These are phyloP conservation scores for Marasmarcha lunaedactyla DNA, from an alignment of 2,888 invertebrate genomes.

Conservation along the genomic window DNA sequence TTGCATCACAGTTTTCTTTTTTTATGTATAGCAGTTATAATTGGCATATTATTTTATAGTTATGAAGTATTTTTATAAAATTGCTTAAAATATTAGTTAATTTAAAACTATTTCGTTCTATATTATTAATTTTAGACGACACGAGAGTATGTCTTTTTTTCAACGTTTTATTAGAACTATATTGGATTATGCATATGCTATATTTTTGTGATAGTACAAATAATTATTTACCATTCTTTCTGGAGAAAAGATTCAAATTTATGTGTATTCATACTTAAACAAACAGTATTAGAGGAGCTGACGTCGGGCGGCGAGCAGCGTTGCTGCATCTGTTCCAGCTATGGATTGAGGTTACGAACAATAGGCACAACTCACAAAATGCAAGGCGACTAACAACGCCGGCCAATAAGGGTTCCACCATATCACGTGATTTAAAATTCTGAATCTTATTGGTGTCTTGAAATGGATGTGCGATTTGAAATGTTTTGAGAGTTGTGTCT, in stretches of 20 bases:
- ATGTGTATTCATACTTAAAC: constrained; percentile 27
- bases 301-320: constrained; percentile 15
- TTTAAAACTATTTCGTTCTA: constrained; percentile 1
- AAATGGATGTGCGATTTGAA: too few relatives aligned
- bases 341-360: too few relatives aligned
- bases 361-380: too few relatives aligned
- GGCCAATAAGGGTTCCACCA: too few relatives aligned
- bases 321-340: constrained; percentile 13
- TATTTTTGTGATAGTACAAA: constrained; percentile 56
- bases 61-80: constrained; percentile 31
- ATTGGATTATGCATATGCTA: constrained; percentile 35
- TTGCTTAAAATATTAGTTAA: constrained; percentile 27
- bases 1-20: constrained; percentile 36
- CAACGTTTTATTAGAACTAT: constrained; percentile 19
- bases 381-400: too few relatives aligned
- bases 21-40: constrained; percentile 26
- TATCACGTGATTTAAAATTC: too few relatives aligned
- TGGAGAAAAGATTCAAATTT: constrained; percentile 23
- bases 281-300: constrained; percentile 45
- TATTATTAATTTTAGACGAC: constrained; percentile 4
- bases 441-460: too few relatives aligned
- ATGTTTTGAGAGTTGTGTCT: too few relatives aligned
- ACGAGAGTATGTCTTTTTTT: constrained; percentile 13
- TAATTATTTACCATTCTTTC: constrained; percentile 29
- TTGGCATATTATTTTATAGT: constrained; percentile 37